Evolutionary conservation across 2,888 invertebrate species (phyloP), one percentile per base, ranked within the genome.

Genomic region (Erynnis tages): DNA sequence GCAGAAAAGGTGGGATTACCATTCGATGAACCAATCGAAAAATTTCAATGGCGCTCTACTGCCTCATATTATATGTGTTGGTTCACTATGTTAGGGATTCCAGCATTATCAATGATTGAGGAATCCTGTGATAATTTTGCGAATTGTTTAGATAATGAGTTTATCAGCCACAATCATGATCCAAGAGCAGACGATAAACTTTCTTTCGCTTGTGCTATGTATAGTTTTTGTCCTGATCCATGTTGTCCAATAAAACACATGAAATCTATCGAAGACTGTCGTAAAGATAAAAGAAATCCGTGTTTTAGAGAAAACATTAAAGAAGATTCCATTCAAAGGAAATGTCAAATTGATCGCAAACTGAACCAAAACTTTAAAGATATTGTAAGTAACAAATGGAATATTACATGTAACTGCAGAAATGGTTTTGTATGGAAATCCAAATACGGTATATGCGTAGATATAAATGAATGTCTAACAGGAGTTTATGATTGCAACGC

Each of bases 21-120:
- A 1, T 92, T 92, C 69, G 84, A 91, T 65, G 90, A 90, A 53
- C 86, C 90, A 13, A 65, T 85, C 50, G 92, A 93, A 66, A 82
- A 91, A 48, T 93, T 91, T 66, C 91, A 91, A 64, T 93, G 93
- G 93, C 79, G 92, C 30, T 87, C 89, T 0, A 87, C 92, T 0
- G 93, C 92, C 0, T 90, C 91, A 60, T 93, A 93, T 71, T 93
- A 89, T 73, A 92, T 93, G 92, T 93, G 93, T 63, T 92, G 91
- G 91, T 93, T 91, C 66, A 91, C 93, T 10, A 91, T 93, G 91
- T 74, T 87, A 40, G 87, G 86, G 55, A 79, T 65, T 11, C 82
- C 90, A 2, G 82, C 84, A 43, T 70, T 93, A 54, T 76, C 82
- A 8, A 80, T 85, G 67, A 76, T 93, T 30, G 84, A 84, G 0